phyloP scores from a whole-genome alignment of 2,888 invertebrate species.

The Parnassius glacialis region DNA sequence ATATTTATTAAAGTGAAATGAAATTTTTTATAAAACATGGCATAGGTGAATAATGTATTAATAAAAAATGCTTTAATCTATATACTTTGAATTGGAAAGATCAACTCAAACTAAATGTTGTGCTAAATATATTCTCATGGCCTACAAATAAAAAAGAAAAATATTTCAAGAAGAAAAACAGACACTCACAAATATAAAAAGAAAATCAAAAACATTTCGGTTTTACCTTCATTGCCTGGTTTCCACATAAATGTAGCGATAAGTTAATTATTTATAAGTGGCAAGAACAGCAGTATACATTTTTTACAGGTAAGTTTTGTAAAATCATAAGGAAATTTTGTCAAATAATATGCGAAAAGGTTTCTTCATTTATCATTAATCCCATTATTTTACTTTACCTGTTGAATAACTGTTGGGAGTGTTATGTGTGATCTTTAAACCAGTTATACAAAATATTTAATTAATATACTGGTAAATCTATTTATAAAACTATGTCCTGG shows the following conservation, averaged over 20 bases:
- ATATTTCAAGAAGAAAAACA: slow-evolving; percentile 44
- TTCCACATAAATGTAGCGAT: slow-evolving; percentile 73
- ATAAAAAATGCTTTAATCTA: slow-evolving; percentile 18
- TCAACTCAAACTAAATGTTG: slow-evolving; percentile 39
- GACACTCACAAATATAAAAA: slow-evolving; percentile 60
- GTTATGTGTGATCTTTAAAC: no score
- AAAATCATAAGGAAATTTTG: no score
- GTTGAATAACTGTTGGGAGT: no score
- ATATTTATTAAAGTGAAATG: slow-evolving; percentile 5
- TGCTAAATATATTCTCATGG: slow-evolving; percentile 9
- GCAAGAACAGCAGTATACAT: slow-evolving; percentile 21
- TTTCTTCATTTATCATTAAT: no score
- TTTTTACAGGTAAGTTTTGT: background rate
- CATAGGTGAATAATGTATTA: slow-evolving; percentile 43
- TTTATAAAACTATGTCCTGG: background rate
- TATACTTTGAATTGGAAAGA: slow-evolving; percentile 2
- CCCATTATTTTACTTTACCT: no score
- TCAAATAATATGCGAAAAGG: no score
- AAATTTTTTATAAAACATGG: slow-evolving; percentile 50
- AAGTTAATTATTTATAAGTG: slow-evolving; percentile 44
- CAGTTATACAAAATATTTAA: no score
- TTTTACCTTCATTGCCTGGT: slow-evolving; percentile 79
- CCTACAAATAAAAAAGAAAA: slow-evolving; percentile 30
- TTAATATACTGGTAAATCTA: no score
- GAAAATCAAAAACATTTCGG: slow-evolving; percentile 48